These are phyloP conservation scores for Ailuropoda melanoleuca DNA, from an alignment of 2,113 vertebrate species.

Conservation along the genomic window DNA sequence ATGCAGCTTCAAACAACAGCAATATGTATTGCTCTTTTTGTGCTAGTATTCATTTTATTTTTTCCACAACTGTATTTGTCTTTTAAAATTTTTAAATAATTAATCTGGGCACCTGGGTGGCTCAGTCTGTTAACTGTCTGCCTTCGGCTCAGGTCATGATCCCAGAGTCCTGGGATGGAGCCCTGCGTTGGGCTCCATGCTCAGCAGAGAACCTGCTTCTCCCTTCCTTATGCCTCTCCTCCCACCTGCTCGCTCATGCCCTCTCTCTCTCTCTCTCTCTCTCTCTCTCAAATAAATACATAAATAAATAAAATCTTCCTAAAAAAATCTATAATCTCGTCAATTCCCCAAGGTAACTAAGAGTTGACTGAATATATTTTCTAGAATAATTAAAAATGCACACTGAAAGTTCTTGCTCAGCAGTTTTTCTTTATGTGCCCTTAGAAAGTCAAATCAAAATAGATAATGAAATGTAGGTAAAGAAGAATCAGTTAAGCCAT, in stretches of 20 bases:
- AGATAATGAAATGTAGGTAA: constrained; percentile 25
- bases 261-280: too few species aligned
- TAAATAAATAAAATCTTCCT: too few species aligned
- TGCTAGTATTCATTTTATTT: not conserved
- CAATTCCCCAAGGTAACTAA: not conserved
- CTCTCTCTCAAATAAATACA: too few species aligned
- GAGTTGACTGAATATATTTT: not conserved
- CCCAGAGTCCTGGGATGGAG: not conserved
- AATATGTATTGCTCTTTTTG: not conserved
- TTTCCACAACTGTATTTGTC: not conserved
- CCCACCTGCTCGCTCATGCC: not conserved
- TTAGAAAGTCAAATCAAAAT: constrained; percentile 32
- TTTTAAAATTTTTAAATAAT: constrained; percentile 32
- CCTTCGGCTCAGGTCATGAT: not conserved
- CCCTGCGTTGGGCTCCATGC: too few species aligned
- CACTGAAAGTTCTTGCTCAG: not conserved
- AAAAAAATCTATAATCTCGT: not conserved
- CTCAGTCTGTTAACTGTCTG: not conserved
- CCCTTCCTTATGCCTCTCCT: not conserved
- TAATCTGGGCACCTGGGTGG: not conserved
- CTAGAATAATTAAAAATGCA: constrained; percentile 3
- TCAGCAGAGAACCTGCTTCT: not conserved
- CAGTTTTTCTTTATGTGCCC: not conserved
- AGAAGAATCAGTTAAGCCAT: not conserved
- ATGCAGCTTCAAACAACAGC: not conserved